phyloP scores from a whole-genome alignment of 2,797 vertebrate species.

The Acrossocheilus fasciatus region DNA sequence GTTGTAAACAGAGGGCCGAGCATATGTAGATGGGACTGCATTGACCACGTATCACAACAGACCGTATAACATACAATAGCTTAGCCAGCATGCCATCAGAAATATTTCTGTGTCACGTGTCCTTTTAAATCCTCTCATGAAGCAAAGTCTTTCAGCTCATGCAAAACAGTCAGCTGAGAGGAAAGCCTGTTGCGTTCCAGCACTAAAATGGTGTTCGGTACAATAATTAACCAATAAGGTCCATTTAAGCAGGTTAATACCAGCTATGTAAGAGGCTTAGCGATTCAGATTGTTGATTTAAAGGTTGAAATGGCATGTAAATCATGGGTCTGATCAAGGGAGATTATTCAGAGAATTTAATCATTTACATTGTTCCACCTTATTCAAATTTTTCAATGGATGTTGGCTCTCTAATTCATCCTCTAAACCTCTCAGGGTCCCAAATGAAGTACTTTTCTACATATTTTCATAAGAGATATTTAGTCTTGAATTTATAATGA shows the following conservation, averaged over 20 bases:
- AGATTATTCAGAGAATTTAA: slow-evolving; percentile 17
- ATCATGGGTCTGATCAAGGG: slow-evolving; percentile 23
- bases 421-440: neutral
- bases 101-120: slow-evolving; percentile 15
- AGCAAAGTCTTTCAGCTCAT: slow-evolving; percentile 28
- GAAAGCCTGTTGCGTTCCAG: slow-evolving; percentile 5
- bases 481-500: neutral
- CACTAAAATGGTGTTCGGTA: slow-evolving; percentile 14
- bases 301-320: slow-evolving; percentile 36
- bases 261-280: slow-evolving; percentile 42
- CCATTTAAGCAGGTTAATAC: slow-evolving; percentile 24
- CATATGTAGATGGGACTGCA: neutral
- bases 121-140: slow-evolving; percentile 41
- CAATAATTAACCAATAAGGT: slow-evolving; percentile 31
- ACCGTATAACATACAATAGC: slow-evolving; percentile 18
- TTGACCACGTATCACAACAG: slow-evolving; percentile 9
- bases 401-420: neutral
- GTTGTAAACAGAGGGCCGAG: slow-evolving; percentile 7
- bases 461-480: neutral
- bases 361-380: slow-evolving; percentile 17
- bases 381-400: neutral
- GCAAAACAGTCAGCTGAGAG: slow-evolving; percentile 13
- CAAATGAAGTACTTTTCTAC: neutral
- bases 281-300: slow-evolving; percentile 43
- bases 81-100: slow-evolving; percentile 1